phyloP scores from a whole-genome alignment of 2,797 vertebrate species.

The Enteromius unitaeniatus region DNA sequence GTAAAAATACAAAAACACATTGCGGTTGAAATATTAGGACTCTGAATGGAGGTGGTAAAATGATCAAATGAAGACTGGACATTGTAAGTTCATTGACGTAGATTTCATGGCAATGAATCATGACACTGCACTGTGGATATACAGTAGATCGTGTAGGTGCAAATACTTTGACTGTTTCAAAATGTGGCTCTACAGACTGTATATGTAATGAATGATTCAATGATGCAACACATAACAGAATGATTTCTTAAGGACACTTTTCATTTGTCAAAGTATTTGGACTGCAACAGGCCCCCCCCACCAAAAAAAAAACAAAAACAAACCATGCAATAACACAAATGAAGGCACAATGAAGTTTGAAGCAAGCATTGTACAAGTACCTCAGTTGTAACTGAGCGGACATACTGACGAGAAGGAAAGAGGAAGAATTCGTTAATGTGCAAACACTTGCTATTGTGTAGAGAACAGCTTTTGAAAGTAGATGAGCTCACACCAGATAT shows the following conservation, averaged over 20 bases:
- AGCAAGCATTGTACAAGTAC: constrained; percentile 87
- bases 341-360: constrained; percentile 54
- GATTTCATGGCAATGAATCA: not conserved
- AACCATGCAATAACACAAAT: constrained; percentile 53
- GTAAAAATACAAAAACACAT: not conserved
- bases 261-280: constrained; percentile 42
- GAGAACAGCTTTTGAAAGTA: constrained; percentile 45
- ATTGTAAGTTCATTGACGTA: constrained; percentile 50
- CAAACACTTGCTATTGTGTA: constrained; percentile 64
- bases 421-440: constrained; percentile 85
- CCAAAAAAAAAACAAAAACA: not conserved
- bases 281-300: not conserved
- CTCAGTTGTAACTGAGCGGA: constrained; percentile 95
- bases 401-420: constrained; percentile 89
- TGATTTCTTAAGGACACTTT: not conserved
- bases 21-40: not conserved
- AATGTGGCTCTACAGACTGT: not conserved
- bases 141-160: constrained; percentile 12
- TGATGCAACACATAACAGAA: constrained; percentile 9
- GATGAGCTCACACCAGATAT: not conserved
- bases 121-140: not conserved
- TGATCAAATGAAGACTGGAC: constrained; percentile 55
- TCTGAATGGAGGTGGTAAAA: constrained; percentile 41
- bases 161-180: constrained; percentile 49
- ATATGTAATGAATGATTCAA: constrained; percentile 16